Conservation (phyloP, 2,797 vertebrate genomes). For the Tympanoctomys barrerae region DNA sequence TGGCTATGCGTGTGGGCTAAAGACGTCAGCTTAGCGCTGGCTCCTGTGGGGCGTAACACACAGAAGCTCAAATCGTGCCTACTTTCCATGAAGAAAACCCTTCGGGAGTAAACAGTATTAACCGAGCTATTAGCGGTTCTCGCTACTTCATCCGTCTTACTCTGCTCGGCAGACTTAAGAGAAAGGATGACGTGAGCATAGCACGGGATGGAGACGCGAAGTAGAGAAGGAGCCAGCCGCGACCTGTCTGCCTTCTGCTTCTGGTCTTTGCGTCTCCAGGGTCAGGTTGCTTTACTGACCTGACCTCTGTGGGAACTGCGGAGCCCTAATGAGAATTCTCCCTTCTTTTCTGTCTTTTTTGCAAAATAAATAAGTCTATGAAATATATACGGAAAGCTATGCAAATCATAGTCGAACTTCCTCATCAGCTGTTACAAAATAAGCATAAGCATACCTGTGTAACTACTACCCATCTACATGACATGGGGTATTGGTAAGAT, state of each 20-base stretch:
- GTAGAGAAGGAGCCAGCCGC: rapidly evolving
- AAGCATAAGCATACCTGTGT: neutral
- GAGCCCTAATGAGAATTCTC: neutral
- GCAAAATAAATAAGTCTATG: neutral
- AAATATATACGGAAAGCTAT: neutral
- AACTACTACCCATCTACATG: neutral
- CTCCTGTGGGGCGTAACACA: neutral
- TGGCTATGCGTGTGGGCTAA: neutral
- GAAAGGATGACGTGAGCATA: neutral
- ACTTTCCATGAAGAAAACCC: neutral
- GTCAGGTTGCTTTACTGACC: neutral
- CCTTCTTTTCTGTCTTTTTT: neutral
- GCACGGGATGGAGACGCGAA: rapidly evolving
- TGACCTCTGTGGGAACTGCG: neutral
- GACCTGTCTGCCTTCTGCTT: rapidly evolving
- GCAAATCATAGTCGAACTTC: neutral
- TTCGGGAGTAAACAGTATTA: neutral
- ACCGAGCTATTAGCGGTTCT: neutral
- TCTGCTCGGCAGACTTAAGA: neutral
- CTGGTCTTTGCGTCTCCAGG: neutral
- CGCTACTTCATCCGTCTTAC: neutral
- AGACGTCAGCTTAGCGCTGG: neutral
- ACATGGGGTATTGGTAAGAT: neutral
- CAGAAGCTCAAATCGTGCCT: neutral
- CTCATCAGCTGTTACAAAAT: neutral